Conservation (phyloP, 2,888 invertebrate species). For the Meandrusa payeni region DNA sequence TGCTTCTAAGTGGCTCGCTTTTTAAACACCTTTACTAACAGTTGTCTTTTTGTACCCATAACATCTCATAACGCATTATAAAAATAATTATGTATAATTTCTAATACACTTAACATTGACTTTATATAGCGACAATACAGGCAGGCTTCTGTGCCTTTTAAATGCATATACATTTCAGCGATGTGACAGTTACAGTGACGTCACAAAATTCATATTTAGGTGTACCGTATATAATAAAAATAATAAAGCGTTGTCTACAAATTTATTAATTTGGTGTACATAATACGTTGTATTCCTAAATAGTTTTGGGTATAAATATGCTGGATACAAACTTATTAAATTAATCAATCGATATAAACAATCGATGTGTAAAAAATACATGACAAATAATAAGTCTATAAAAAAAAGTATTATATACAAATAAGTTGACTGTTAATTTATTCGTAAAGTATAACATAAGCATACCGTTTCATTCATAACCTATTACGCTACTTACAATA, state of each 20-base stretch:
- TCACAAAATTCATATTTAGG: no score
- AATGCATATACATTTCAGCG: no score
- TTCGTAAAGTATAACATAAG: constrained; percentile 36
- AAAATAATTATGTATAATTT: no score
- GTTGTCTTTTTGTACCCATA: no score
- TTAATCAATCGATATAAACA: constrained; percentile 1
- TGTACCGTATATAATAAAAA: no score
- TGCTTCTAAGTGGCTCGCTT: no score
- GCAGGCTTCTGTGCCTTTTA: no score
- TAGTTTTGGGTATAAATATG: not conserved
- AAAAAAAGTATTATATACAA: constrained; percentile 19
- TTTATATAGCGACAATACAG: no score
- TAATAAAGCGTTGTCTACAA: constrained; percentile 5
- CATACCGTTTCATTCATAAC: constrained; percentile 44
- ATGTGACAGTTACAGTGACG: no score
- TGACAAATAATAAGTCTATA: constrained; percentile 16
- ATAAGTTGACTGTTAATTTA: constrained; percentile 41
- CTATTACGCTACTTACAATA: constrained; percentile 50
- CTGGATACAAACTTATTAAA: constrained; percentile 5
- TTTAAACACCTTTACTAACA: no score
- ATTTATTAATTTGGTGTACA: constrained; percentile 7
- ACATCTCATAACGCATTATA: no score
- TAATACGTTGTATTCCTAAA: constrained; percentile 4
- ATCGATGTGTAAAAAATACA: constrained; percentile 7
- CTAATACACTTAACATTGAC: no score